Conservation (phyloP, 1,140 invertebrate genomes). For the Bradynema listronoti region DNA sequence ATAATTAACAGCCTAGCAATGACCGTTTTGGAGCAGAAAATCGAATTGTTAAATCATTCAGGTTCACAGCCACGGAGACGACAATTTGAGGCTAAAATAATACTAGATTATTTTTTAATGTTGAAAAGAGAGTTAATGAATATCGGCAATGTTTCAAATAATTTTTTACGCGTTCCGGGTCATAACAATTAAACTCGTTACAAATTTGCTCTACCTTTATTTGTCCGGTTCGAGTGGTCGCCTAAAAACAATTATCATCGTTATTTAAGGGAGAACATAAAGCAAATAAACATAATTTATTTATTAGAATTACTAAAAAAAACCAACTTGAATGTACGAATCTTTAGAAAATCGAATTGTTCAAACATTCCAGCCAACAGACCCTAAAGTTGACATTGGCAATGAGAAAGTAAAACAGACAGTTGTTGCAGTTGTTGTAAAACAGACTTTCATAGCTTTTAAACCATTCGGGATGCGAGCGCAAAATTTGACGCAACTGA, state of each 20-base stretch:
- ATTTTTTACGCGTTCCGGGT: conserved; percentile 95
- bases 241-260: too few species aligned
- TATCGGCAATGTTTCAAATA: too few species aligned
- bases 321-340: conserved; percentile 77
- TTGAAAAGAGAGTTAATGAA: too few species aligned
- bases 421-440: conserved; percentile 97
- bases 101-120: too few species aligned
- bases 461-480: conserved; percentile 76
- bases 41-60: too few species aligned
- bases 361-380: too few species aligned
- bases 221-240: conserved; percentile 93
- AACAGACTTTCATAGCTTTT: background rate
- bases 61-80: too few species aligned
- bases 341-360: too few species aligned
- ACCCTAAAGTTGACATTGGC: conserved; percentile 99
- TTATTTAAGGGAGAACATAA: too few species aligned
- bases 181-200: conserved; percentile 96
- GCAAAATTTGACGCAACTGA: conserved; percentile 87
- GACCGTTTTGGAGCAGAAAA: too few species aligned
- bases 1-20: too few species aligned
- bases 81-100: too few species aligned
- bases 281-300: conserved; percentile 6
- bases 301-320: background rate
- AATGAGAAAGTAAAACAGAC: conserved; percentile 95
- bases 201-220: conserved; percentile 99